These are phyloP conservation scores for Acanthochromis polyacanthus DNA, from an alignment of 2,113 vertebrate genomes.

Conservation along the genomic window DNA sequence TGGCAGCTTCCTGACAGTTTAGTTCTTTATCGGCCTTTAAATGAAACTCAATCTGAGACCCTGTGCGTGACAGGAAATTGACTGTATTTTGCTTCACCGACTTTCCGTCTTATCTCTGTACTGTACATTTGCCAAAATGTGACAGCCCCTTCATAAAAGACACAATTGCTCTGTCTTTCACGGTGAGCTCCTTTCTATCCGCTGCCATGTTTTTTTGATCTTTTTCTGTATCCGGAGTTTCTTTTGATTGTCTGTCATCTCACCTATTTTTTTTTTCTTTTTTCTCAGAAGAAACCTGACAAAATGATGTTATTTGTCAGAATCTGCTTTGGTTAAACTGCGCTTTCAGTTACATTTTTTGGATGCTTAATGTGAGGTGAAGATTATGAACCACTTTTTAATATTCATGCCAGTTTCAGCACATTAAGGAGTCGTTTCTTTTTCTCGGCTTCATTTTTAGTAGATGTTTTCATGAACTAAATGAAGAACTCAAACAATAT, in stretches of 20 bases:
- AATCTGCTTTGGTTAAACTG: neutral
- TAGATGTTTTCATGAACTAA: no score
- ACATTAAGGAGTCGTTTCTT: neutral
- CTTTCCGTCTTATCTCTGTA: slow-evolving; percentile 33
- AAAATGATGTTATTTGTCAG: neutral
- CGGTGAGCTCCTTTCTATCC: slow-evolving; percentile 8
- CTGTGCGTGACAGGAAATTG: slow-evolving; percentile 25
- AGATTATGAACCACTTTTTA: neutral
- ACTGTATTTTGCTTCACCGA: slow-evolving; percentile 19
- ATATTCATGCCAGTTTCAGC: neutral
- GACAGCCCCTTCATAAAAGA: slow-evolving; percentile 14
- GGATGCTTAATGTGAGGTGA: neutral
- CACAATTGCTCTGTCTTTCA: neutral
- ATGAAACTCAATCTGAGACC: slow-evolving; percentile 5
- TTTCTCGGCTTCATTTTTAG: neutral
- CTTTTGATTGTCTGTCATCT: slow-evolving; percentile 1
- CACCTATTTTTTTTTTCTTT: neutral
- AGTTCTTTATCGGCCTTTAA: slow-evolving; percentile 22
- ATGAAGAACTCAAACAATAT: neutral
- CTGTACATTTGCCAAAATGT: slow-evolving; percentile 19
- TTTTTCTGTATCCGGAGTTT: neutral
- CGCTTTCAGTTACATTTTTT: neutral
- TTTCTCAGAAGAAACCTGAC: neutral
- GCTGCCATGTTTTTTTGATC: neutral
- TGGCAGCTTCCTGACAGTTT: slow-evolving; percentile 56